A percentile compares a stretch with the other conserved stretches of the same genome.
Evolutionary conservation across 2,113 vertebrate genomes (phyloP).

Genomic region (Antigone vipio): DNA sequence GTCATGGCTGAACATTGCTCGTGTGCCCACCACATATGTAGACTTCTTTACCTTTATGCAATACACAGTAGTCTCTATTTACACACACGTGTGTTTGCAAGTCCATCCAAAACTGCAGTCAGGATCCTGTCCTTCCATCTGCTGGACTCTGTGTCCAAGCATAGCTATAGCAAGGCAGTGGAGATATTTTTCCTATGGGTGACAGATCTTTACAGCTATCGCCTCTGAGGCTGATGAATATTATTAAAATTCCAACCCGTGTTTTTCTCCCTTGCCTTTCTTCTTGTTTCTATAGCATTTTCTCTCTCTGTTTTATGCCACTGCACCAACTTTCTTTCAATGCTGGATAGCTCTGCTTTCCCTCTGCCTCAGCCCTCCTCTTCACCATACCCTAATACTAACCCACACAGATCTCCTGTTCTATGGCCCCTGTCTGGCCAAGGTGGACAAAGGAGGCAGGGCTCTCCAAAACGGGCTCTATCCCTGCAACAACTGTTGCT

Average conservation of each 20-base stretch:
- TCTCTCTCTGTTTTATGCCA: not conserved
- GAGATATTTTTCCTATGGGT: not conserved
- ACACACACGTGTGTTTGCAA: not conserved
- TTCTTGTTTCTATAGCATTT: constrained; percentile 14
- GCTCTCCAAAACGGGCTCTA: not conserved
- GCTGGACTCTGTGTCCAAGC: not conserved
- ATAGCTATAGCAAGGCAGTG: not conserved
- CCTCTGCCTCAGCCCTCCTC: not conserved
- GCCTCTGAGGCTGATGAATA: constrained; percentile 6
- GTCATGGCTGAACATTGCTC: not conserved
- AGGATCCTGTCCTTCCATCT: not conserved
- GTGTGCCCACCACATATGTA: not conserved
- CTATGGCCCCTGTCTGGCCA: accelerated
- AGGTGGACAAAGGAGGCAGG: not conserved
- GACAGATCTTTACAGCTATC: not conserved
- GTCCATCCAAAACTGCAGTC: not conserved
- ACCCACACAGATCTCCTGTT: not conserved
- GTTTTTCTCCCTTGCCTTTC: not conserved
- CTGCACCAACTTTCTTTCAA: not conserved
- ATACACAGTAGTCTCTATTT: not conserved
- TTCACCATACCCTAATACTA: not conserved
- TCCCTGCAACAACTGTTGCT: not conserved
- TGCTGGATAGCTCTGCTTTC: not conserved
- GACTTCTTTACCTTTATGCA: not conserved
- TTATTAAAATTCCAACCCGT: not conserved